Evolutionary conservation across 2,797 vertebrate species (phyloP).

Genomic region (Squalus acanthias): DNA sequence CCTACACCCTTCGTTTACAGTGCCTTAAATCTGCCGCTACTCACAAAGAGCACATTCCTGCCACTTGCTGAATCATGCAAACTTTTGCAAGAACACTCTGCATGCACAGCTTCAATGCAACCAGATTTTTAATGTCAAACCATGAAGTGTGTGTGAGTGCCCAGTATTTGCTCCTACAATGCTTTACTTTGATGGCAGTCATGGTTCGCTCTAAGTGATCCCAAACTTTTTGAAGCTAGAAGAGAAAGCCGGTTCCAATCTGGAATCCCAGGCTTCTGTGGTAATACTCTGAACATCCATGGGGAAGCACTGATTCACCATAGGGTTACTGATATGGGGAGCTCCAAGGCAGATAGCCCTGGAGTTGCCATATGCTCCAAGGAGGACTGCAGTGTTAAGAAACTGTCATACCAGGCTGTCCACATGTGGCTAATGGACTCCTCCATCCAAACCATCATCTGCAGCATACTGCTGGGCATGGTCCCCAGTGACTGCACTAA

Average conservation of each 20-base stretch:
- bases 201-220: neutral
- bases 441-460: neutral
- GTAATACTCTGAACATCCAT: neutral
- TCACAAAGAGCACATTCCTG: neutral
- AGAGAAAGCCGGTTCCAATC: neutral
- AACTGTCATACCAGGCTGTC: neutral
- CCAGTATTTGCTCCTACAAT: neutral
- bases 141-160: neutral
- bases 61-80: neutral
- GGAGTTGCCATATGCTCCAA: neutral
- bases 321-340: neutral
- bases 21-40: neutral
- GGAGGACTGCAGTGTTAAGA: too few species aligned
- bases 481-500: too few species aligned
- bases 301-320: neutral
- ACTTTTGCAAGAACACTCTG: neutral
- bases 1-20: neutral
- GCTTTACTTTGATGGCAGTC: neutral
- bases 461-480: neutral
- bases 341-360: neutral
- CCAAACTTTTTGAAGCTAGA: neutral
- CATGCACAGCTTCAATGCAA: neutral
- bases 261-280: neutral
- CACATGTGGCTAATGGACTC: neutral
- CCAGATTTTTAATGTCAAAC: neutral